Evolutionary conservation across 2,888 invertebrate species (phyloP).

Genomic region (Chrysolina americana): DNA sequence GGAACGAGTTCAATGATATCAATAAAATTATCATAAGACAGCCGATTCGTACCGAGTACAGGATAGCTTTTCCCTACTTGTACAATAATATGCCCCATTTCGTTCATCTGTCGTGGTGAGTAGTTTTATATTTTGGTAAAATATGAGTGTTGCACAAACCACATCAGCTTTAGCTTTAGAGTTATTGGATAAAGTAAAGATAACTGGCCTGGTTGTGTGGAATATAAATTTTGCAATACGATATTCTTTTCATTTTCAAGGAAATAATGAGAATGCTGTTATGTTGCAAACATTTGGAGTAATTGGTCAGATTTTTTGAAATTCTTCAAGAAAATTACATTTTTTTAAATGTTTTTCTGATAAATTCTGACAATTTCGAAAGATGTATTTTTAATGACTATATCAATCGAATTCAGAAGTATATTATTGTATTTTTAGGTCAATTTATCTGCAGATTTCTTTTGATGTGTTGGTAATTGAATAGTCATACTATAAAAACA

Average conservation of each 20-base stretch:
- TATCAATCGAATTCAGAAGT: too few relatives aligned
- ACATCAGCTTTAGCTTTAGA: slow-evolving; percentile 47
- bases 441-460: too few relatives aligned
- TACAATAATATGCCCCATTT: slow-evolving; percentile 99
- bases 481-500: too few relatives aligned
- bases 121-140: slow-evolving; percentile 44
- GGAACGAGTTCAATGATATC: slow-evolving; percentile 99
- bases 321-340: too few relatives aligned
- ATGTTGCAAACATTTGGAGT: slow-evolving; percentile 70
- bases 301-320: too few relatives aligned
- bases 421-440: too few relatives aligned
- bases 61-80: slow-evolving; percentile 98
- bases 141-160: slow-evolving; percentile 18
- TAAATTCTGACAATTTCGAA: too few relatives aligned
- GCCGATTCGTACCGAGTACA: slow-evolving; percentile 98
- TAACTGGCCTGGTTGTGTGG: slow-evolving; percentile 75
- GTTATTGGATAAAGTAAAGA: slow-evolving; percentile 29
- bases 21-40: slow-evolving; percentile 99
- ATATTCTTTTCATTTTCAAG: slow-evolving; percentile 73
- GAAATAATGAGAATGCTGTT: slow-evolving; percentile 72
- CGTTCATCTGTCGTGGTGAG: slow-evolving; percentile 98
- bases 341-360: too few relatives aligned
- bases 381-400: too few relatives aligned
- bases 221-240: slow-evolving; percentile 68
- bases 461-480: too few relatives aligned